A percentile compares a stretch with the other conserved stretches of the same genome.
phyloP scores from a whole-genome alignment of 2,888 invertebrate genomes.

The Lasioglossum figueresi region DNA sequence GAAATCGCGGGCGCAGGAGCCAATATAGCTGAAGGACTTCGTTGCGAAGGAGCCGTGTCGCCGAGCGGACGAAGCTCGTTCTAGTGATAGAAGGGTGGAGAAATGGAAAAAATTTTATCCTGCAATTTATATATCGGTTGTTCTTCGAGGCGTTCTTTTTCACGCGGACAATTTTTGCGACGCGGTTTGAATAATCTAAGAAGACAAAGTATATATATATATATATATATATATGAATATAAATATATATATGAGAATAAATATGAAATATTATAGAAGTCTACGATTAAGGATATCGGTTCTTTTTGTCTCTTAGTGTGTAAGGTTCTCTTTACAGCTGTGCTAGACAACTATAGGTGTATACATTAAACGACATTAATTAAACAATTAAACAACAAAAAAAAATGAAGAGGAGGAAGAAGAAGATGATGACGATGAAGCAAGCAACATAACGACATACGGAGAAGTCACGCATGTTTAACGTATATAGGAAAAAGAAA shows the following conservation, averaged over 20 bases:
- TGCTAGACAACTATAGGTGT: conserved; percentile 82
- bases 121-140: conserved; percentile 69
- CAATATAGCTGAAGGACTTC: neutral
- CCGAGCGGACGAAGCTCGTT: conserved; percentile 58
- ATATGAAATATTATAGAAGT: conserved; percentile 68
- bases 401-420: neutral
- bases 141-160: conserved; percentile 68
- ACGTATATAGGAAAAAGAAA: conserved; percentile 25
- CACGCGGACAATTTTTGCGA: conserved; percentile 57
- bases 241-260: conserved; percentile 60
- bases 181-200: conserved; percentile 66
- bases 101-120: conserved; percentile 60
- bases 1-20: neutral
- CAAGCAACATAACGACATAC: neutral
- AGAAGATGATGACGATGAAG: neutral
- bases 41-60: conserved; percentile 41
- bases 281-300: conserved; percentile 70
- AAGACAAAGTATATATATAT: conserved; percentile 61
- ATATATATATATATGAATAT: conserved; percentile 46
- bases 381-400: conserved; percentile 31
- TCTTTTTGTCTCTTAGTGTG: conserved; percentile 72
- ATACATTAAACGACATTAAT: conserved; percentile 50
- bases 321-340: conserved; percentile 82
- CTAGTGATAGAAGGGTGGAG: conserved; percentile 60
- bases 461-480: conserved; percentile 39